Conservation (phyloP, 2,888 invertebrate genomes). For the Drosophila longiperda region DNA sequence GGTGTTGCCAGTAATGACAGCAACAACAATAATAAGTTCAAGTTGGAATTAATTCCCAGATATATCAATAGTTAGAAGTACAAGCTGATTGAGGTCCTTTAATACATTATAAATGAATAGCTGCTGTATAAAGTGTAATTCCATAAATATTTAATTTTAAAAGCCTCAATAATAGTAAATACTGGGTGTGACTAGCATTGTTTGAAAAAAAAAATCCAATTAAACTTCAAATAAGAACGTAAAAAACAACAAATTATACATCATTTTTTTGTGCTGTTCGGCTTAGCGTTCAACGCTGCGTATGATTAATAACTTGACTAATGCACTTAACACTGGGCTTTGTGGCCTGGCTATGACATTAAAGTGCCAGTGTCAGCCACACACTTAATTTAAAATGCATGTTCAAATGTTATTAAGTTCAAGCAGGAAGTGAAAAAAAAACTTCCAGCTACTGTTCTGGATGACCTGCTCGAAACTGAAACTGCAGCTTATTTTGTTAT, state of each 20-base stretch:
- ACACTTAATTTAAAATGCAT: constrained; percentile 76
- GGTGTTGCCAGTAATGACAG: constrained; percentile 24
- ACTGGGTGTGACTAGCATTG: background rate
- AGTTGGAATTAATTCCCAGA: constrained; percentile 20
- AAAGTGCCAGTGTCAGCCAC: constrained; percentile 62
- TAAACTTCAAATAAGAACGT: background rate
- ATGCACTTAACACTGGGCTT: constrained; percentile 54
- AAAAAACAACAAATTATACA: background rate
- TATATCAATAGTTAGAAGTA: background rate
- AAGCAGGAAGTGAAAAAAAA: constrained; percentile 64
- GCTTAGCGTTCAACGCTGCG: constrained; percentile 38
- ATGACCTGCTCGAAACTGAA: constrained; percentile 7
- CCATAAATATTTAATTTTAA: background rate
- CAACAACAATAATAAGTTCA: background rate
- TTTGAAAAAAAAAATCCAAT: background rate
- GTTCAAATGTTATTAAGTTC: constrained; percentile 67
- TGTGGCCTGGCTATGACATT: constrained; percentile 58
- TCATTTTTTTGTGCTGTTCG: constrained; percentile 4
- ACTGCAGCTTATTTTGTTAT: constrained; percentile 8
- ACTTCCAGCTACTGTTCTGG: constrained; percentile 35
- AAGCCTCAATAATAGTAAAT: background rate
- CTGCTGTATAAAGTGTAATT: background rate
- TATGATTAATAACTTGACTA: constrained; percentile 66
- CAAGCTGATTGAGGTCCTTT: background rate
- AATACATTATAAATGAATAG: background rate